Conservation (phyloP, 2,888 invertebrate species). For the Acanthosepion pharaonis region DNA sequence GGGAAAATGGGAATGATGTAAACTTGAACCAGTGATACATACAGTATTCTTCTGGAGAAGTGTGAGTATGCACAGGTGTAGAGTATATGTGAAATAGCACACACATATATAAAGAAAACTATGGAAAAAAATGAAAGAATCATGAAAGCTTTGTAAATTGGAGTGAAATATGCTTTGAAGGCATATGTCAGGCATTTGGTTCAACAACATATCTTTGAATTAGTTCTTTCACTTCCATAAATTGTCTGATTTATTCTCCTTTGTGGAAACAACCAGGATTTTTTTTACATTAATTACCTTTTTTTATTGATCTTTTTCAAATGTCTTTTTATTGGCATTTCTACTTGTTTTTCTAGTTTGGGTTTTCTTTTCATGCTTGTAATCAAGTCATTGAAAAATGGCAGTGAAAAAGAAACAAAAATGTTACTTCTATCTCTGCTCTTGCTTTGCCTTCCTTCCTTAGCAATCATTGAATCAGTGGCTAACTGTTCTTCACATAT, state of each 20-base stretch:
- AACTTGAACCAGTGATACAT: neutral
- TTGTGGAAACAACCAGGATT: neutral
- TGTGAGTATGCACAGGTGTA: neutral
- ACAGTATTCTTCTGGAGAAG: neutral
- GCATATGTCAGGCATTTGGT: neutral
- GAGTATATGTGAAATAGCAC: neutral
- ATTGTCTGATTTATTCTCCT: neutral
- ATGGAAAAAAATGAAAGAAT: neutral
- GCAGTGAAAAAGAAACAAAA: neutral
- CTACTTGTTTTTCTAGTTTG: neutral
- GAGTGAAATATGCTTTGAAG: neutral
- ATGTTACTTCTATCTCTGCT: no score
- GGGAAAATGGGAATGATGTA: neutral
- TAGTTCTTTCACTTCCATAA: neutral
- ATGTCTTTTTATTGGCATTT: neutral
- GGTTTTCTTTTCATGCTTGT: neutral
- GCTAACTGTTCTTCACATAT: neutral
- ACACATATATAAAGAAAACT: neutral
- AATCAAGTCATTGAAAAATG: neutral
- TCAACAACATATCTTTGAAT: constrained; percentile 18
- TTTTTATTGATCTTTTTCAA: neutral
- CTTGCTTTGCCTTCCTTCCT: neutral
- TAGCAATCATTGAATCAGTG: neutral
- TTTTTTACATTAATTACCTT: neutral
- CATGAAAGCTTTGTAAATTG: neutral